These are phyloP conservation scores for Podilymbus podiceps DNA, from an alignment of 2,113 vertebrate genomes.

Conservation along the genomic window DNA sequence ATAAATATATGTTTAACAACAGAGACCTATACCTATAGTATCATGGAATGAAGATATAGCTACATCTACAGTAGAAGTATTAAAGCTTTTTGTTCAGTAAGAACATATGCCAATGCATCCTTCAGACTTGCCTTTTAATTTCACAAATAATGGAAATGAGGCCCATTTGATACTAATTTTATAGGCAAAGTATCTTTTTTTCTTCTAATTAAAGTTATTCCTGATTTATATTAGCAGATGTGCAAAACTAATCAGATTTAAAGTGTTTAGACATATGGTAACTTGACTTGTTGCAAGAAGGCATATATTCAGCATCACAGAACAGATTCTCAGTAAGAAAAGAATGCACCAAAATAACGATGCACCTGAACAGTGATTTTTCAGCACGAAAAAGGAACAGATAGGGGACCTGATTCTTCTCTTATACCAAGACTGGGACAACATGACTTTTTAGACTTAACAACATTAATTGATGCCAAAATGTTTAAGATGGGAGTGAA, in stretches of 20 bases:
- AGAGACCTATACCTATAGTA: neutral
- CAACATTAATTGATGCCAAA: neutral
- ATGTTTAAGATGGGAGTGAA: neutral
- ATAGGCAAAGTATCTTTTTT: neutral
- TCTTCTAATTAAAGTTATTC: slow-evolving; percentile 9
- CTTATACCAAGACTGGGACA: neutral
- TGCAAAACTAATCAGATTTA: neutral
- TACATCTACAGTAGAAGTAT: neutral
- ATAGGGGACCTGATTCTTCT: neutral
- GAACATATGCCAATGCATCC: neutral
- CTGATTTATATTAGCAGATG: neutral
- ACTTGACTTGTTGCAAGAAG: neutral
- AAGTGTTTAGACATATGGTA: neutral
- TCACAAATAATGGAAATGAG: neutral
- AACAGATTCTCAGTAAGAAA: neutral
- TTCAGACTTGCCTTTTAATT: neutral
- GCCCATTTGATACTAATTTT: neutral
- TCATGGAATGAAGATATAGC: neutral
- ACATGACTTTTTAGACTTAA: neutral
- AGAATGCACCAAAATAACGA: neutral
- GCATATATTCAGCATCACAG: neutral
- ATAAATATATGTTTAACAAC: neutral
- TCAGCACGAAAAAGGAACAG: neutral
- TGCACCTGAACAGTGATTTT: neutral
- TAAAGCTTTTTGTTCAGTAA: neutral